Evolutionary conservation across 2,113 vertebrate genomes (phyloP), one percentile per base, ranked within the genome.

Genomic region (Seriola dumerili): DNA sequence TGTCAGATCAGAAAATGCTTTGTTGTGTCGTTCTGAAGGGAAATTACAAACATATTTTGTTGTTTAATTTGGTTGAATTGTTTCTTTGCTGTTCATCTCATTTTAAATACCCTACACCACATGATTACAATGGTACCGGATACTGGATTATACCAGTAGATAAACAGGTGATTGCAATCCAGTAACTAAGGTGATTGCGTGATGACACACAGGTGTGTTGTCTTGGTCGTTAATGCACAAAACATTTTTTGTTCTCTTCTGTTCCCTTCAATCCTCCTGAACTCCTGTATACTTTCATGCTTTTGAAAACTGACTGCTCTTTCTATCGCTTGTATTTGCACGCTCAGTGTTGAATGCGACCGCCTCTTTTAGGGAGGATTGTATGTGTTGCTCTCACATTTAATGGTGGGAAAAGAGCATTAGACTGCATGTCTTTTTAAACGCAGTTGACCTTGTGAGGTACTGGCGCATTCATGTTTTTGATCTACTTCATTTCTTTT

Each of bases 381-480:
- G 36, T 16, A 57, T 10, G 29, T 71, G 74, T 75, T 38, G 59
- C 61, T 87, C 52, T 74, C 77, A 76, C 62, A 58, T 61, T 76
- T 44, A 70, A 40, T 32, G 5, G 65, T 70, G 66, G 32, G 48
- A 78, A 83, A 85, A 58, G 12, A 70, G 3, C 16, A 4, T 69
- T 57, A 50, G 3, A 64, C 21, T 23, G 16, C 16, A 21, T 36
- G 19, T 76, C 19, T 25, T 67, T 76, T 65, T 21, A 54, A 77
- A 66, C 46, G 58, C 54, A 32, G 21, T 9, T 80, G 76, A 72
- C 62, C 64, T 70, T 5, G n/a, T 48, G 65, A 61, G 25, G 16
- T 29, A 8, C 29, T 29, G 29, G 29, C 29, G 29, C 29, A 29
- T 29, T 29, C 29, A 17, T 14, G 17, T 32, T 73, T 74, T 81